phyloP scores from a whole-genome alignment of 2,888 invertebrate species.

The Machimus rusticus region DNA sequence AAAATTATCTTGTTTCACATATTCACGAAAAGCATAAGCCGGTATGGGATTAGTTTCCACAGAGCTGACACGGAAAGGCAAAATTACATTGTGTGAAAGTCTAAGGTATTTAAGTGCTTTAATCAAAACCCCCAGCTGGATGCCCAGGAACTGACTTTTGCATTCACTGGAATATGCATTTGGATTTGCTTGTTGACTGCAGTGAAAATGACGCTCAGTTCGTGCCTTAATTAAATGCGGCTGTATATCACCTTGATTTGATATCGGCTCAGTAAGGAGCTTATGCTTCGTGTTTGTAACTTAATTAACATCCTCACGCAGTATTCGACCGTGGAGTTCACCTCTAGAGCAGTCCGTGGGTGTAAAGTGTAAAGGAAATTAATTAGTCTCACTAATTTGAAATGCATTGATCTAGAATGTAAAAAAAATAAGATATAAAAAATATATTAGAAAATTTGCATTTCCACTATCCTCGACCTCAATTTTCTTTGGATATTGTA shows the following conservation, averaged over 20 bases:
- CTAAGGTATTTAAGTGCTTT: neutral
- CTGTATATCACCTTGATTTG: neutral
- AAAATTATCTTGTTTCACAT: neutral
- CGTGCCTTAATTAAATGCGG: neutral
- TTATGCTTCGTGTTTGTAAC: neutral
- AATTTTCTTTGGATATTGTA: no score
- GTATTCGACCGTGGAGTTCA: neutral
- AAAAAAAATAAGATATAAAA: neutral
- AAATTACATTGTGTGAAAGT: neutral
- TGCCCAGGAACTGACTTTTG: neutral
- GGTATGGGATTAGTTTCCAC: neutral
- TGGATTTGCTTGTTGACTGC: neutral
- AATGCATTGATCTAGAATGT: neutral
- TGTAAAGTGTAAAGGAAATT: neutral
- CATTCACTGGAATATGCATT: neutral
- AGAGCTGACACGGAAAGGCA: neutral
- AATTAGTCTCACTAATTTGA: neutral
- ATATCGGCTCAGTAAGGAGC: neutral
- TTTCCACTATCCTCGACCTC: neutral
- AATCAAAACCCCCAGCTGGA: neutral
- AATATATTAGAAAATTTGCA: neutral
- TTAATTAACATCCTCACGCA: neutral
- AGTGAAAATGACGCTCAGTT: neutral
- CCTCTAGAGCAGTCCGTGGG: neutral
- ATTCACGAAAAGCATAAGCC: no score